These are phyloP conservation scores for Tridacna gigas DNA, from an alignment of 2,888 invertebrate species.

Conservation along the genomic window DNA sequence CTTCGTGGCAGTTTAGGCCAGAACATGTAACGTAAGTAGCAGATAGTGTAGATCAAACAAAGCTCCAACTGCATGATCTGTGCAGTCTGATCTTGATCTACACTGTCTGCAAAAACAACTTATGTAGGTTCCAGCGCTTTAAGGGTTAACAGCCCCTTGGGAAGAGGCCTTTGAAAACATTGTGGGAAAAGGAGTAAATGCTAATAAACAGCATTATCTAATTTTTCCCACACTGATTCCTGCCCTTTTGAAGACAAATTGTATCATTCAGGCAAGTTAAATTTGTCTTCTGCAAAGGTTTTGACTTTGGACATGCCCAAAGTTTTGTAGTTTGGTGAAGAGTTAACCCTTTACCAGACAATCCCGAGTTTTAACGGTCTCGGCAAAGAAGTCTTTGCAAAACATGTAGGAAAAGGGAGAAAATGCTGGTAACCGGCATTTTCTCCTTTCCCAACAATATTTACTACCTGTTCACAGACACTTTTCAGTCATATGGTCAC, in stretches of 20 bases:
- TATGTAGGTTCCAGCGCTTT: too few relatives aligned
- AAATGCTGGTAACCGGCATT: not conserved
- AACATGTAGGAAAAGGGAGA: not conserved
- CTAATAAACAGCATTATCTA: not conserved
- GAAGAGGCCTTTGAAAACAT: not conserved
- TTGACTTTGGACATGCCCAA: too few relatives aligned
- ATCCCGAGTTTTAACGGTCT: not conserved
- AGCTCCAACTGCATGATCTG: too few relatives aligned
- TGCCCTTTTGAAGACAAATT: not conserved
- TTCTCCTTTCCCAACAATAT: not conserved
- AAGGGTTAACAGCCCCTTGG: too few relatives aligned
- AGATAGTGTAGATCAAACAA: too few relatives aligned
- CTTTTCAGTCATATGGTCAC: not conserved
- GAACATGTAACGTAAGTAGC: too few relatives aligned
- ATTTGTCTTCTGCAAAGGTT: too few relatives aligned
- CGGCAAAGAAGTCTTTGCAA: not conserved
- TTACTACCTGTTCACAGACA: not conserved
- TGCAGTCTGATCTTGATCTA: too few relatives aligned
- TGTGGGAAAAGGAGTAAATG: not conserved
- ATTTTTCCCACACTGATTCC: not conserved
- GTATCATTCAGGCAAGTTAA: too few relatives aligned
- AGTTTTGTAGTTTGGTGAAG: too few relatives aligned
- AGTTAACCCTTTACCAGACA: not conserved
- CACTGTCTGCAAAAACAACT: too few relatives aligned
- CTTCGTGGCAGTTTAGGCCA: too few relatives aligned